These are phyloP conservation scores for Drosophila seguyi DNA, from an alignment of 1,140 invertebrate genomes.

Conservation along the genomic window DNA sequence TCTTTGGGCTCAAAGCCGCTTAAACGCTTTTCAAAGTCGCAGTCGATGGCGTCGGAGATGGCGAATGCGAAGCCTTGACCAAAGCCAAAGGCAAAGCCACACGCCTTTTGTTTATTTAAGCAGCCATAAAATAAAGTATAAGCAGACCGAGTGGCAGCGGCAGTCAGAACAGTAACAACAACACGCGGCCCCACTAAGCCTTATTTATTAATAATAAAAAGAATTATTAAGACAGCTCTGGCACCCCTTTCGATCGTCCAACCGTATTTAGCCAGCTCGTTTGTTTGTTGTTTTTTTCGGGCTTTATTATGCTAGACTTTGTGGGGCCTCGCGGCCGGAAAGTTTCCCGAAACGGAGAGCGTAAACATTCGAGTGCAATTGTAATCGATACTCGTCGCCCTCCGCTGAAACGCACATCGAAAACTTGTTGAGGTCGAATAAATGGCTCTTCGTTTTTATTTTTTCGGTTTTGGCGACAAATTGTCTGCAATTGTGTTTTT, in stretches of 20 bases:
- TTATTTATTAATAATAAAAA: slow-evolving; percentile 81
- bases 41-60: slow-evolving; percentile 5
- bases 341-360: slow-evolving; percentile 18
- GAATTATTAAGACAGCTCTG: slow-evolving; percentile 61
- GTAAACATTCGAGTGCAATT: slow-evolving; percentile 69
- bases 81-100: slow-evolving; percentile 76
- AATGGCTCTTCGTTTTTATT: slow-evolving; percentile 28
- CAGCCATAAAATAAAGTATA: slow-evolving; percentile 70
- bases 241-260: slow-evolving; percentile 14
- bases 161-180: slow-evolving; percentile 51
- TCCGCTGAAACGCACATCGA: slow-evolving; percentile 10
- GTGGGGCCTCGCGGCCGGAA: slow-evolving; percentile 43
- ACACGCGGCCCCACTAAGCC: slow-evolving; percentile 54
- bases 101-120: slow-evolving; percentile 80
- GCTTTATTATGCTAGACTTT: slow-evolving; percentile 64
- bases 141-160: slow-evolving; percentile 71
- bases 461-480: slow-evolving; percentile 52
- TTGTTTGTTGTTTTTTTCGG: slow-evolving; percentile 63
- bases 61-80: slow-evolving; percentile 24
- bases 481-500: slow-evolving; percentile 63
- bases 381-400: slow-evolving; percentile 56
- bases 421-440: slow-evolving; percentile 12
- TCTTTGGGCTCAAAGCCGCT: slow-evolving; percentile 65
- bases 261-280: slow-evolving; percentile 41
- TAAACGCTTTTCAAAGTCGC: slow-evolving; percentile 78